These are phyloP conservation scores for Byasa hedistus DNA, from an alignment of 2,888 invertebrate genomes.

Conservation along the genomic window DNA sequence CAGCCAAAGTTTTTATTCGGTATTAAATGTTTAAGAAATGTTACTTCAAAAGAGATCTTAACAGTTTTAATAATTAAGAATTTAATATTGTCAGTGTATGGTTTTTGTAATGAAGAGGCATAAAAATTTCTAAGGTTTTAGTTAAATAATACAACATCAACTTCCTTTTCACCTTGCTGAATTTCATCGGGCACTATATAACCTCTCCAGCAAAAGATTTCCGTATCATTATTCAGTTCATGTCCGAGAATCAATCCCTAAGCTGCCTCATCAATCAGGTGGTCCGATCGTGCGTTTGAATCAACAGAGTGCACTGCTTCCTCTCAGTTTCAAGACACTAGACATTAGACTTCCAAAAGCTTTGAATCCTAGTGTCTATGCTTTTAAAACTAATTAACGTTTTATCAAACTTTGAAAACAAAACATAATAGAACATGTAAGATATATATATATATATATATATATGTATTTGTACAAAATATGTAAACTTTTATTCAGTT, in stretches of 20 bases:
- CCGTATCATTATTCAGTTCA: slow-evolving; percentile 4
- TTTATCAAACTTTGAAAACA: too few relatives aligned
- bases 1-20: neutral
- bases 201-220: neutral
- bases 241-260: slow-evolving; percentile 15
- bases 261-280: slow-evolving; percentile 22
- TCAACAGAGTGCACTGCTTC: slow-evolving; percentile 9
- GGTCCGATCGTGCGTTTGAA: slow-evolving; percentile 16
- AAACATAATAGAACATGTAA: too few relatives aligned
- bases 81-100: neutral
- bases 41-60: too few relatives aligned
- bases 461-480: too few relatives aligned
- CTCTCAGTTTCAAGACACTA: slow-evolving; percentile 11
- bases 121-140: too few relatives aligned
- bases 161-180: too few relatives aligned
- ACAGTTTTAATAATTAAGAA: neutral
- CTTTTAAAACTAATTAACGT: too few relatives aligned
- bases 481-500: too few relatives aligned
- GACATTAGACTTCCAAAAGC: neutral
- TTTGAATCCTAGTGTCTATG: too few relatives aligned
- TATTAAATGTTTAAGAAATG: neutral
- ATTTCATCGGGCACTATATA: neutral
- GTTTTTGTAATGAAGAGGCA: too few relatives aligned
- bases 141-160: too few relatives aligned
- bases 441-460: too few relatives aligned